Conservation (phyloP, 1,140 invertebrate genomes). For the Phymorhynchus buccinoides region DNA sequence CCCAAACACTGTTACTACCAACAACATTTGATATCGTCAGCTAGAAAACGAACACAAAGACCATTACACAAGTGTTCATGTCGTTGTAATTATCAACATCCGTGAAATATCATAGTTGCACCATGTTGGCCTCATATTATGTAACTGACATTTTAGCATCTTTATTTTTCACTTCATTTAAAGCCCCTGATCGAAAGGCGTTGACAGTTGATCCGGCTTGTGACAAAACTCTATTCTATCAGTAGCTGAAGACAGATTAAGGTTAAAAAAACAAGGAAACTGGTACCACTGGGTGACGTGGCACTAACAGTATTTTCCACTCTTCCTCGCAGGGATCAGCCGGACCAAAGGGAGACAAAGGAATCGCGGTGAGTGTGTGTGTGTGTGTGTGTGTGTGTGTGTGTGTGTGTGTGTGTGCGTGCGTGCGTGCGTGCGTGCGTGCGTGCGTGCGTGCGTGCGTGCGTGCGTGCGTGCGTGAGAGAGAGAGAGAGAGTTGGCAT, state of each 20-base stretch:
- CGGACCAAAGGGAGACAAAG: slow-evolving; percentile 78
- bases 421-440: no score
- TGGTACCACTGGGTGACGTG: not conserved
- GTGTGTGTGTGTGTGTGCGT: not conserved
- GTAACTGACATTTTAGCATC: no score
- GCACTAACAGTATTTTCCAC: not conserved
- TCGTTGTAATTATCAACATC: no score
- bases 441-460: not conserved
- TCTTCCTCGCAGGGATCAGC: slow-evolving; percentile 49
- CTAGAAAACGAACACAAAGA: no score
- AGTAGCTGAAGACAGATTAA: not conserved
- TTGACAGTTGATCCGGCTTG: not conserved
- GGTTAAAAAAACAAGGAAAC: not conserved
- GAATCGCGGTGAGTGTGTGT: slow-evolving; percentile 82
- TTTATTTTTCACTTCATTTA: no score
- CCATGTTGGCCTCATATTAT: no score
- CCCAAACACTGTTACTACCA: no score
- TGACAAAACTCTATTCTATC: no score
- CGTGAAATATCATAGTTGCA: no score
- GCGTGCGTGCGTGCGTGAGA: not conserved
- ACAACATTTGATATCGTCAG: no score
- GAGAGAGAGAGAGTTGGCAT: not conserved
- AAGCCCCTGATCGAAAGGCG: no score
- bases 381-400: slow-evolving; percentile 5
- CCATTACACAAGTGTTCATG: no score